Percentiles rank a stretch among this genome's conserved stretches.
These are phyloP conservation scores for Pteropus rufus DNA, from an alignment of 2,797 vertebrate genomes.

Conservation along the genomic window DNA sequence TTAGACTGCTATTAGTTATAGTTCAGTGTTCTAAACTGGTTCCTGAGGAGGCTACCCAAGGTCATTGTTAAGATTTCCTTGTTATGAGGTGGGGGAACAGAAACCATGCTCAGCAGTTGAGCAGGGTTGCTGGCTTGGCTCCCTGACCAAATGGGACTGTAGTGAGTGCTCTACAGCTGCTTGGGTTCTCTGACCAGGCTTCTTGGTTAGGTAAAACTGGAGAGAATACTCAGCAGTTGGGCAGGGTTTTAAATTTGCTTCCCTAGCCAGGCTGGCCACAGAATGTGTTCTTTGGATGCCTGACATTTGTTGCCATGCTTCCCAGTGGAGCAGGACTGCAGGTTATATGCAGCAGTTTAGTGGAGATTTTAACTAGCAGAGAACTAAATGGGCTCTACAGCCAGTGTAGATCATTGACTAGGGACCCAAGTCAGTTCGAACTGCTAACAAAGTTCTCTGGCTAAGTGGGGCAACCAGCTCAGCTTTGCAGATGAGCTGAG, in stretches of 20 bases:
- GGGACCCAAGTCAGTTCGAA: neutral
- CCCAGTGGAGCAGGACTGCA: no score
- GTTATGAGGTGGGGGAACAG: neutral
- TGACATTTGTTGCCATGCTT: neutral
- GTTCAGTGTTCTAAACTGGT: neutral
- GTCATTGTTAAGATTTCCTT: neutral
- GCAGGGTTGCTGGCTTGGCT: neutral
- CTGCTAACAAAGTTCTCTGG: neutral
- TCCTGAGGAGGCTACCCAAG: neutral
- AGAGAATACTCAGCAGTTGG: neutral
- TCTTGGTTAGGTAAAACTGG: neutral
- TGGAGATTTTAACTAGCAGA: neutral
- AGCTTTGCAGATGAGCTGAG: neutral
- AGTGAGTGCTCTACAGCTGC: neutral
- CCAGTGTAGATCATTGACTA: neutral
- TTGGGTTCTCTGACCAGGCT: neutral
- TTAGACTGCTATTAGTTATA: neutral
- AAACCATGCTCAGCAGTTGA: neutral
- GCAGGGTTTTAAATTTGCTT: neutral
- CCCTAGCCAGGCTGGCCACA: neutral
- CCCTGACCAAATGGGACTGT: neutral
- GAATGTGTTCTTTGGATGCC: neutral
- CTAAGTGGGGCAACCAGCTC: neutral
- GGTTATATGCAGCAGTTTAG: neutral
- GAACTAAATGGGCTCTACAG: neutral